Percentiles rank a stretch among this genome's conserved stretches.
phyloP scores from a whole-genome alignment of 1,140 invertebrate genomes.

The Formica exsecta region DNA sequence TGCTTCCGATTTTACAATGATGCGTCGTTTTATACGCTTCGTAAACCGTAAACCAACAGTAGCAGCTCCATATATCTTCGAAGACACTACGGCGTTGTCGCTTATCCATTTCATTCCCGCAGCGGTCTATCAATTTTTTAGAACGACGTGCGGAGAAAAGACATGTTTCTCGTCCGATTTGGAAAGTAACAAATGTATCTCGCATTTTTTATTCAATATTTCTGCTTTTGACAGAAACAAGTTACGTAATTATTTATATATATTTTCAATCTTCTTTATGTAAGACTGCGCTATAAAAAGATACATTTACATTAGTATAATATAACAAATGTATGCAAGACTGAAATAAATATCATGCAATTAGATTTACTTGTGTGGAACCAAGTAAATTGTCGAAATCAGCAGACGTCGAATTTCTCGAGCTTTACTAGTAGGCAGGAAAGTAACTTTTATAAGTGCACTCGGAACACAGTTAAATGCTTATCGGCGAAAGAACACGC shows the following conservation, averaged over 20 bases:
- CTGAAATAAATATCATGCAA: conserved; percentile 6
- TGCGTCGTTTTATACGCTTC: conserved; percentile 52
- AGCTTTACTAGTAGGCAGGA: conserved; percentile 22
- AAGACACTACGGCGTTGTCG: not conserved
- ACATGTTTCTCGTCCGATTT: not conserved
- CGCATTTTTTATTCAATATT: not conserved
- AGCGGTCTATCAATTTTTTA: conserved; percentile 37
- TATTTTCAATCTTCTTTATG: not conserved
- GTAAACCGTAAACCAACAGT: conserved; percentile 46
- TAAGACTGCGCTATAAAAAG: not conserved
- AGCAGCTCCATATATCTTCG: conserved; percentile 26
- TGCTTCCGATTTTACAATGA: conserved; percentile 49
- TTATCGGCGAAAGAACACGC: too few species aligned
- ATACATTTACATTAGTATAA: not conserved
- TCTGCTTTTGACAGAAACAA: not conserved
- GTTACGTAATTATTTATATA: not conserved
- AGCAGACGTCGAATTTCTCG: conserved; percentile 22
- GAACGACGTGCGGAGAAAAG: not conserved
- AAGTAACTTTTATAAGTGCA: not conserved
- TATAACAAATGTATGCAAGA: not conserved
- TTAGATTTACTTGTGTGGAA: not conserved
- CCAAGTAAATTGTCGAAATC: conserved; percentile 11
- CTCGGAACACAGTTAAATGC: too few species aligned
- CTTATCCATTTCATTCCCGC: not conserved
- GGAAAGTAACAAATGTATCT: not conserved